Conservation (phyloP, 2,113 vertebrate genomes). For the Nansenia antarctica region DNA sequence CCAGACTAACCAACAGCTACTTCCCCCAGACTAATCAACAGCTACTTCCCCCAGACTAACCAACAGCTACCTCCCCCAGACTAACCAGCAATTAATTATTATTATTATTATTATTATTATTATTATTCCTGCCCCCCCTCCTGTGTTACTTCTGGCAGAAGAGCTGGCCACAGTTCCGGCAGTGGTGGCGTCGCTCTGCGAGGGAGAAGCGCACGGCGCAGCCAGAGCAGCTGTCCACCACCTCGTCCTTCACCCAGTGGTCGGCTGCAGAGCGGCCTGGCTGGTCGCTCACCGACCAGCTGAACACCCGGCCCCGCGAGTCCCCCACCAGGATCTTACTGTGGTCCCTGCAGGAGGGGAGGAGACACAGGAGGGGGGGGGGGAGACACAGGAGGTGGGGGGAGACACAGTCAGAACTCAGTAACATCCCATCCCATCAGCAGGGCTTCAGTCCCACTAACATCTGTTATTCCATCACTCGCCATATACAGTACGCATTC, state of each 20-base stretch:
- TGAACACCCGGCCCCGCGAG: conserved; percentile 92
- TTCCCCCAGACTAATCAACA: too few species aligned
- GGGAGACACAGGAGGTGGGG: neutral
- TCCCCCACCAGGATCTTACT: conserved; percentile 97
- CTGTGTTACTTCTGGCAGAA: conserved; percentile 99
- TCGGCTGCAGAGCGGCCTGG: conserved; percentile 93
- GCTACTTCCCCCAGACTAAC: too few species aligned
- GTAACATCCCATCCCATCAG: too few species aligned
- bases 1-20: too few species aligned
- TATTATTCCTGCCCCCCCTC: too few species aligned
- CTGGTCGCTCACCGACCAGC: conserved; percentile 98
- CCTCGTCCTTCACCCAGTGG: conserved; percentile 99
- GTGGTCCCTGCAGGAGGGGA: conserved; percentile 85
- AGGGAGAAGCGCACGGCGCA: conserved; percentile 92
- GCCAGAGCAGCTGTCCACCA: conserved; percentile 92
- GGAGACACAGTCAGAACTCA: neutral
- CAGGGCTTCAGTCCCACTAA: too few species aligned
- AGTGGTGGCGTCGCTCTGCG: conserved; percentile 94
- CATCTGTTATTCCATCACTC: too few species aligned
- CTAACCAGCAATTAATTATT: too few species aligned
- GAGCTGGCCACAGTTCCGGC: conserved; percentile 97
- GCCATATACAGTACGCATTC: too few species aligned
- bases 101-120: too few species aligned
- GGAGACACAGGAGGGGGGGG: neutral
- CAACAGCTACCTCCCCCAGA: too few species aligned